Conservation (phyloP, 2,113 vertebrate species). For the Catharus minimus region DNA sequence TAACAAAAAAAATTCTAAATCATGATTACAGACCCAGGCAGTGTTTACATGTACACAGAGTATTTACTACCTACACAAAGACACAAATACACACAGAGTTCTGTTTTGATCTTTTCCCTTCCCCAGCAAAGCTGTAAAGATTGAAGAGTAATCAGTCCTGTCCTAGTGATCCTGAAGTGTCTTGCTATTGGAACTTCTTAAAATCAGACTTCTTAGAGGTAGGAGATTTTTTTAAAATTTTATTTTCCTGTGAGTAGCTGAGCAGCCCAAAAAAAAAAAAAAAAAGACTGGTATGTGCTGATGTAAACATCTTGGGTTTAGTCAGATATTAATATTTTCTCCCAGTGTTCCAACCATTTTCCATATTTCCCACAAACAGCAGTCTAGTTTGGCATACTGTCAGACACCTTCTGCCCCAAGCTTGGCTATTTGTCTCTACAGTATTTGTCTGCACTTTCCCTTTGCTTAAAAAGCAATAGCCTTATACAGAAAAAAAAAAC, state of each 20-base stretch:
- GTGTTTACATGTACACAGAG: not conserved
- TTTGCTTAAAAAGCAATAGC: not conserved
- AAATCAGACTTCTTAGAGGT: not conserved
- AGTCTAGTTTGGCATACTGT: not conserved
- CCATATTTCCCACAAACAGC: constrained; percentile 51
- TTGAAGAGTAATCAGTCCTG: not conserved
- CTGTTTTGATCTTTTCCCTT: not conserved
- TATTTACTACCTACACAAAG: not conserved
- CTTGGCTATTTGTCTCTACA: not conserved
- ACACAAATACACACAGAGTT: not conserved
- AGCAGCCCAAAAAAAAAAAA: constrained; percentile 42
- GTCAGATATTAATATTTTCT: not conserved
- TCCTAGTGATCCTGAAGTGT: not conserved
- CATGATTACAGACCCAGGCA: not conserved
- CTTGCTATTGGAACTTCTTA: constrained; percentile 8
- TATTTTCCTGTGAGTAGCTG: constrained; percentile 31
- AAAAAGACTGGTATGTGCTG: constrained; percentile 53
- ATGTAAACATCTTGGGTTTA: constrained; percentile 63
- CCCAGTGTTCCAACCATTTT: constrained; percentile 13
- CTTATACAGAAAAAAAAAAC: not conserved
- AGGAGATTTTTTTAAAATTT: not conserved
- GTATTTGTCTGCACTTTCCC: not conserved
- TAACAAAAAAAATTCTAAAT: not conserved
- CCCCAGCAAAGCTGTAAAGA: not conserved
- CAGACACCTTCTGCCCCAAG: not conserved